phyloP scores from a whole-genome alignment of 1,140 invertebrate genomes.

The Trichomalopsis sarcophagae region DNA sequence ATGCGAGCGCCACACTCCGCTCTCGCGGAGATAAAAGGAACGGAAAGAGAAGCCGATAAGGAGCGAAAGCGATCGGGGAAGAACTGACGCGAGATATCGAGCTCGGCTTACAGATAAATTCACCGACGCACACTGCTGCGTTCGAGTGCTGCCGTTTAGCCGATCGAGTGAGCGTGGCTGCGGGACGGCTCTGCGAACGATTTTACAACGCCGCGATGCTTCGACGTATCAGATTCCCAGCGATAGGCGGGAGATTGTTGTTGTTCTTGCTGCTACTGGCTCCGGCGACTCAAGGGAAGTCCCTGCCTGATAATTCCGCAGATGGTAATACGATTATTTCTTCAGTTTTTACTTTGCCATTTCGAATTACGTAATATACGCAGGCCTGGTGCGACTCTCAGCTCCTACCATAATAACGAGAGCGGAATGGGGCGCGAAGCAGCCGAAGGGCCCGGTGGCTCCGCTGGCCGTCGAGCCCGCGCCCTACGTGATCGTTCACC shows the following conservation, averaged over 20 bases:
- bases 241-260: neutral
- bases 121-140: neutral
- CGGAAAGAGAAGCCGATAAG: neutral
- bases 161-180: neutral
- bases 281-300: neutral
- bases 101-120: neutral
- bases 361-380: too few relatives aligned
- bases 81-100: too few relatives aligned
- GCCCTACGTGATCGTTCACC: slow-evolving; percentile 71
- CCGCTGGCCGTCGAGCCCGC: slow-evolving; percentile 58
- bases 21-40: too few relatives aligned
- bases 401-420: slow-evolving; percentile 60
- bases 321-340: neutral
- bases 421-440: slow-evolving; percentile 64
- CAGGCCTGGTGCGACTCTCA: too few relatives aligned
- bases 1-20: too few relatives aligned
- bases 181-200: neutral
- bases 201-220: neutral
- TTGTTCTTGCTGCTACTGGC: neutral
- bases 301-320: neutral
- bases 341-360: too few relatives aligned
- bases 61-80: too few relatives aligned
- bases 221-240: neutral
- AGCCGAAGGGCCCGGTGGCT: slow-evolving; percentile 26
- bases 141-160: too few relatives aligned